Conservation (phyloP, 2,113 vertebrate genomes). For the Recurvirostra avosetta region DNA sequence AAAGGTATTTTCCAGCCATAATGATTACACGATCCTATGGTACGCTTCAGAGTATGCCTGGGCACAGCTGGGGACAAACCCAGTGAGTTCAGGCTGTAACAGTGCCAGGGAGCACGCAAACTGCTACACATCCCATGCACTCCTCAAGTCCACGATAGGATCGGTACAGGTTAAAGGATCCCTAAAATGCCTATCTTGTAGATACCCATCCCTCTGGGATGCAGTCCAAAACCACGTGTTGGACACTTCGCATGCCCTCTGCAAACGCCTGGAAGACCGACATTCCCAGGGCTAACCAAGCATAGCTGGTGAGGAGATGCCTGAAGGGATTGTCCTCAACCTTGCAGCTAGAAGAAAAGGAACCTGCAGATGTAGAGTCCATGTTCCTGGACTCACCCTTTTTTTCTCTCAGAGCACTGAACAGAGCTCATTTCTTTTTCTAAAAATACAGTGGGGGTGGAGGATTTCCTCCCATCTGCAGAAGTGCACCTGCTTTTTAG, state of each 20-base stretch:
- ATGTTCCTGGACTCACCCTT: rapidly evolving
- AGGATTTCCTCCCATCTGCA: not conserved
- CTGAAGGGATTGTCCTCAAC: not conserved
- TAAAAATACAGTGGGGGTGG: not conserved
- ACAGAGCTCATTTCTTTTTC: not conserved
- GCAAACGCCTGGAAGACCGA: not conserved
- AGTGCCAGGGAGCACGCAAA: not conserved
- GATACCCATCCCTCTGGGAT: not conserved
- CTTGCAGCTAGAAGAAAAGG: not conserved
- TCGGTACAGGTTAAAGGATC: not conserved
- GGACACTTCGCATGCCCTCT: not conserved
- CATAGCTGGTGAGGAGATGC: rapidly evolving
- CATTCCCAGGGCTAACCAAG: not conserved
- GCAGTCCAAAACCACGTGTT: not conserved
- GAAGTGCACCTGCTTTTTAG: not conserved
- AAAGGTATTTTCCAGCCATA: too few relatives aligned
- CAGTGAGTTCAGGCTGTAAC: not conserved
- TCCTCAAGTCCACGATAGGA: not conserved
- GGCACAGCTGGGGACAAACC: not conserved
- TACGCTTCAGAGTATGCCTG: not conserved
- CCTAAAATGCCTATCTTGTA: not conserved
- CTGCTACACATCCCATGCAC: not conserved
- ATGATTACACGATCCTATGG: too few relatives aligned
- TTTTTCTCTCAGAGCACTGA: not conserved
- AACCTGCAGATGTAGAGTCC: not conserved